These are phyloP conservation scores for Tillus elongatus DNA, from an alignment of 2,888 invertebrate species.

Conservation along the genomic window DNA sequence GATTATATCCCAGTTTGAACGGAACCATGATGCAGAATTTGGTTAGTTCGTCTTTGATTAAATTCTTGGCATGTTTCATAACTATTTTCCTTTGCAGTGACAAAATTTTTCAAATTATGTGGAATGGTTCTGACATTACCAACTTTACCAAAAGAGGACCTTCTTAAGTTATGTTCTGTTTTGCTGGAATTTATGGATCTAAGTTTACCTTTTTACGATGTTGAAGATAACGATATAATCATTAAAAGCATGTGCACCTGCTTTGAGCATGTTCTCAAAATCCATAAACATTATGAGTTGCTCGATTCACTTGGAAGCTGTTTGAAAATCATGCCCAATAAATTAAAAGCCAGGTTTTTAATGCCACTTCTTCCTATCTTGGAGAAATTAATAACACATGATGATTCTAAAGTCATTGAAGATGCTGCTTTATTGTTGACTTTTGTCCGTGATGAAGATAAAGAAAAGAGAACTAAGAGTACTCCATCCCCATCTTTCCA, in stretches of 20 bases:
- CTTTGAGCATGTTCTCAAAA: conserved; percentile 21
- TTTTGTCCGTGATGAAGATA: background rate
- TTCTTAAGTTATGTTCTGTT: conserved; percentile 18
- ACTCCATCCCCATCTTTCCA: background rate
- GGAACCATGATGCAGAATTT: conserved; percentile 7
- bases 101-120: conserved; percentile 19
- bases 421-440: background rate
- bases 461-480: background rate
- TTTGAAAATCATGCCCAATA: conserved; percentile 16
- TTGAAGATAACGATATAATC: conserved; percentile 17
- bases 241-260: conserved; percentile 23
- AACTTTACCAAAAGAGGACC: conserved; percentile 17
- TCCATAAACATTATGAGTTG: conserved; percentile 22
- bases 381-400: background rate
- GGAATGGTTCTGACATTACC: conserved; percentile 19
- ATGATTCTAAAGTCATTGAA: background rate
- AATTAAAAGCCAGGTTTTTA: conserved; percentile 18
- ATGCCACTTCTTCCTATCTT: background rate
- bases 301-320: conserved; percentile 17
- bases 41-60: conserved; percentile 6
- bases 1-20: conserved; percentile 13
- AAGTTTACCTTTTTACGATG: conserved; percentile 17
- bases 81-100: conserved; percentile 19
- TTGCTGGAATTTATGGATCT: conserved; percentile 20
- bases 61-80: too few species aligned